phyloP scores from a whole-genome alignment of 2,113 vertebrate genomes.

The Psittacus erithacus region DNA sequence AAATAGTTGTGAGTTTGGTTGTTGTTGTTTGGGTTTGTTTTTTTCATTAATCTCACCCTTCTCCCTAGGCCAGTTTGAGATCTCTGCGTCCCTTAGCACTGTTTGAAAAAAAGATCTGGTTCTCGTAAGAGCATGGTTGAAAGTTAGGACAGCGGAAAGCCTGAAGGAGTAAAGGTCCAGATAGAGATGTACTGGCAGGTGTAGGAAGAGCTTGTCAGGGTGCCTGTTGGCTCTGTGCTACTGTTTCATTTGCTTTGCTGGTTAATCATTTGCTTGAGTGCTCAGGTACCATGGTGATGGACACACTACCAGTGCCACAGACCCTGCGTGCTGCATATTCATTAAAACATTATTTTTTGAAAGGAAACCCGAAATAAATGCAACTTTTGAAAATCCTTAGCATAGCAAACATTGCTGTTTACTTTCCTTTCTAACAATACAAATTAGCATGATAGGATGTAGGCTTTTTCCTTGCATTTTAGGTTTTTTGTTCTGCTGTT shows the following conservation, averaged over 20 bases:
- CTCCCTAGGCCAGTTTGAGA: neutral
- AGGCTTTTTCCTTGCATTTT: neutral
- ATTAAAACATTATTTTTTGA: conserved; percentile 8
- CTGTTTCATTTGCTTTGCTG: neutral
- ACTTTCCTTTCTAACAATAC: neutral
- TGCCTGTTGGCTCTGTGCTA: neutral
- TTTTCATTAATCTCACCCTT: neutral
- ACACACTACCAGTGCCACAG: neutral
- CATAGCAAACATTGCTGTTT: neutral
- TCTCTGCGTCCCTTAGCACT: neutral
- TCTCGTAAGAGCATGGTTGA: neutral
- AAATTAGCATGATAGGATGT: neutral
- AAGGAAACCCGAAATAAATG: conserved; percentile 11
- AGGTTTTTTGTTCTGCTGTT: neutral
- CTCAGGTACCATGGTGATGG: conserved; percentile 31
- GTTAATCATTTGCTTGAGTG: conserved; percentile 47
- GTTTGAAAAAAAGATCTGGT: neutral
- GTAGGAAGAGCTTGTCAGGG: neutral
- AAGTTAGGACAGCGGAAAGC: neutral
- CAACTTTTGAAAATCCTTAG: neutral
- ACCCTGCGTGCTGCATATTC: neutral
- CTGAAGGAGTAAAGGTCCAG: neutral
- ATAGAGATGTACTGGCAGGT: neutral
- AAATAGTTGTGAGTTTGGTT: neutral
- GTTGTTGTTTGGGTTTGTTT: neutral